Evolutionary conservation across 2,888 invertebrate genomes (phyloP), one percentile per base, ranked within the genome.

Genomic region (Idaea biselata): DNA sequence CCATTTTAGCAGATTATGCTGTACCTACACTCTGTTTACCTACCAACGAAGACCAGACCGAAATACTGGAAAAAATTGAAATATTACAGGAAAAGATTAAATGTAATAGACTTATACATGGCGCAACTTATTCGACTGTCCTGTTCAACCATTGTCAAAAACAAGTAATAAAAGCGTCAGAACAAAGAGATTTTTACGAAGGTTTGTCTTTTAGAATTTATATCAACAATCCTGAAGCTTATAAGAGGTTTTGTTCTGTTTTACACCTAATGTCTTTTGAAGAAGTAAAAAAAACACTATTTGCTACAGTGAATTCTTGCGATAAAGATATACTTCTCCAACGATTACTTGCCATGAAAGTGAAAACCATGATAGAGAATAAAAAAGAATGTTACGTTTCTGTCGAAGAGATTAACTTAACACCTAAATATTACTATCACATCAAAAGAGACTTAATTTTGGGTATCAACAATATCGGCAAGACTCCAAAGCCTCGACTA

Each of bases 341-440:
- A 44, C 11, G 11, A 44, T 44, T 44, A 44, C 44, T 44, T 44
- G 44, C 44, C 44, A 44, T 44, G 44, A 44, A 44, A 44, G 7
- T 44, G 14, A 44, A 44, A 2, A 44, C 44, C 7, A 64, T 66
- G 62, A 58, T 65, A 53, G 14, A 44, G 32, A 11, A 60, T 54
- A 63, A 69, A 59, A 68, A 63, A 59, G 18, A 64, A 33, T 69
- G 70, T 61, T 55, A 68, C 60, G 1, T 71, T 2, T 65, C 63
- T 53, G 57, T 71, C 25, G 66, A 58, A 4, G 64, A 66, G 64
- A 60, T 56, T 1, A 57, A 65, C 16, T 63, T 71, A 0, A 65
- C 60, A 18, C 63, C 64, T 32, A 63, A 64, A 58, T 18, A 68
- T 11, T 65, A 68, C 58, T 69, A 68, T 60, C 62, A 69, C 55